Percentiles rank a stretch among this genome's conserved stretches.
Conservation (phyloP, 1,140 invertebrate genomes). For the Halesus radiatus region DNA sequence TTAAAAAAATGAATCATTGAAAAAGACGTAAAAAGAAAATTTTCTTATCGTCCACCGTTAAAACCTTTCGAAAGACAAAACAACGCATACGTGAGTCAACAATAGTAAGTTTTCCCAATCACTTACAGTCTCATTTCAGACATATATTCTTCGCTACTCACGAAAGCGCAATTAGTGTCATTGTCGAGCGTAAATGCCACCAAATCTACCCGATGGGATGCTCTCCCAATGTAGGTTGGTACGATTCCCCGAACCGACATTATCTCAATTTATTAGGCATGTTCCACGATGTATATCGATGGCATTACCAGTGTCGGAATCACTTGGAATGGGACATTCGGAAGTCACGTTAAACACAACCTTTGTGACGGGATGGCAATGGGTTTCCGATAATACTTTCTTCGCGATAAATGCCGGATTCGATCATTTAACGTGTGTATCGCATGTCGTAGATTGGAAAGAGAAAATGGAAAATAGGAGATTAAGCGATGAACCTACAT, state of each 20-base stretch:
- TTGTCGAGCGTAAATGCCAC: slow-evolving; percentile 1
- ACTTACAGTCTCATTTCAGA: no score
- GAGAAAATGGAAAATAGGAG: not conserved
- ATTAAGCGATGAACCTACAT: no score
- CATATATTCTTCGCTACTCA: no score
- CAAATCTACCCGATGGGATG: no score
- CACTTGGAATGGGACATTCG: slow-evolving; percentile 3
- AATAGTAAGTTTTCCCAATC: no score
- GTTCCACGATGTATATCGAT: no score
- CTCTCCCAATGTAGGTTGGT: no score
- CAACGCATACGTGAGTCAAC: no score
- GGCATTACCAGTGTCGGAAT: not conserved
- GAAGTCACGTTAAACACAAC: not conserved
- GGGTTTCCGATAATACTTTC: slow-evolving; percentile 5
- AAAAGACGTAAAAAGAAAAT: no score
- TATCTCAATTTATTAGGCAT: not conserved
- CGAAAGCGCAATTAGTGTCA: slow-evolving; percentile 1
- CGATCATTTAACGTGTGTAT: not conserved
- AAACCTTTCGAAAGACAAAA: no score
- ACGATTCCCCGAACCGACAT: not conserved
- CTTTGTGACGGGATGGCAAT: not conserved
- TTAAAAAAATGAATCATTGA: no score
- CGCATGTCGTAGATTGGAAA: not conserved
- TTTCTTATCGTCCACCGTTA: no score
- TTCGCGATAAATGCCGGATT: not conserved